A percentile compares a stretch with the other conserved stretches of the same genome.
These are phyloP conservation scores for Mylabris phalerata DNA, from an alignment of 1,140 invertebrate genomes.

Conservation along the genomic window DNA sequence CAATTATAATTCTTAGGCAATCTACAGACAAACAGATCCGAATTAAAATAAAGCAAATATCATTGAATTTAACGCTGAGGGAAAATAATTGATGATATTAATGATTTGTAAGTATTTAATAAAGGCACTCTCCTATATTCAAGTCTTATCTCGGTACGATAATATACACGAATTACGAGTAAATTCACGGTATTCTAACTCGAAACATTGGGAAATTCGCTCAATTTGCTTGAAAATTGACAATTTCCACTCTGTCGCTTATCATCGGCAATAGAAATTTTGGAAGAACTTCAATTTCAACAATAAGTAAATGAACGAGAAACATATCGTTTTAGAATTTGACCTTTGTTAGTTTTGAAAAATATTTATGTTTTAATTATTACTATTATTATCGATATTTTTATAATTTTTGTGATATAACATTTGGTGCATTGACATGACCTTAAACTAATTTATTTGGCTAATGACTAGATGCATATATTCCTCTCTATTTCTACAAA, in stretches of 20 bases:
- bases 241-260: too few species aligned
- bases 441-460: conserved; percentile 29
- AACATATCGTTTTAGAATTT: conserved; percentile 3
- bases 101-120: conserved; percentile 18
- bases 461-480: conserved; percentile 37
- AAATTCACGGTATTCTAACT: neutral
- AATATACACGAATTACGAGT: neutral
- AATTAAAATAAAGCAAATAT: conserved; percentile 16
- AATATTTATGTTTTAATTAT: neutral
- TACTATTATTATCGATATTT: too few species aligned
- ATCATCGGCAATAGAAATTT: neutral
- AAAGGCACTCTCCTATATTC: conserved; percentile 33
- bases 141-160: conserved; percentile 17
- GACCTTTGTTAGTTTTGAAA: neutral
- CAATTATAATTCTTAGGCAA: conserved; percentile 12
- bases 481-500: neutral
- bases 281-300: neutral
- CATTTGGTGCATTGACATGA: conserved; percentile 3
- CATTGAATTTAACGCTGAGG: conserved; percentile 23
- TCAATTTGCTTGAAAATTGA: too few species aligned
- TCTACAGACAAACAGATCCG: neutral
- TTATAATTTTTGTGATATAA: neutral
- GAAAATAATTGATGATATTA: conserved; percentile 10
- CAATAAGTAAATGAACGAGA: neutral
- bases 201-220: too few species aligned